These are phyloP conservation scores for Allolobophora icterica DNA, from an alignment of 2,888 invertebrate species.

Conservation along the genomic window DNA sequence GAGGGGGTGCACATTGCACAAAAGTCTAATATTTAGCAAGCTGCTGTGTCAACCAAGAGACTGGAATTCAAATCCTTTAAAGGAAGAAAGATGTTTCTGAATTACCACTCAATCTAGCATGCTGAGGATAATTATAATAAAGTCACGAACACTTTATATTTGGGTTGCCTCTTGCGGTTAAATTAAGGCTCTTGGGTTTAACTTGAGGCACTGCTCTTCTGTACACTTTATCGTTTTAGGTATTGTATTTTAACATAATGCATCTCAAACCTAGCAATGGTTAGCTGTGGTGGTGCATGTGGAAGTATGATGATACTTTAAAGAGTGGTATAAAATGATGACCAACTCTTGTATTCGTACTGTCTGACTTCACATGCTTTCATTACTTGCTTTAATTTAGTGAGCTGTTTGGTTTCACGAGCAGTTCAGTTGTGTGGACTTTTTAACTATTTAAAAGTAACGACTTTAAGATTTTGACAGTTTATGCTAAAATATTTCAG, in stretches of 20 bases:
- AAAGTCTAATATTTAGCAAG: too few species aligned
- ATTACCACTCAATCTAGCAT: neutral
- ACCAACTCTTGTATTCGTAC: constrained; percentile 28
- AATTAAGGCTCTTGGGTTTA: too few species aligned
- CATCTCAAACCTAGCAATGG: neutral
- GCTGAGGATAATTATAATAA: neutral
- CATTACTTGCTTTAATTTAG: neutral
- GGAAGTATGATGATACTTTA: neutral
- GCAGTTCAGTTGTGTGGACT: neutral
- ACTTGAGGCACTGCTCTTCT: too few species aligned
- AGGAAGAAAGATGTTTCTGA: too few species aligned
- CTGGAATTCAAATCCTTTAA: too few species aligned
- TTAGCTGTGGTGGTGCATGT: neutral
- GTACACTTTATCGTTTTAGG: too few species aligned
- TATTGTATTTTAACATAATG: neutral
- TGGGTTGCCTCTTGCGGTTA: neutral
- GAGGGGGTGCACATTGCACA: too few species aligned
- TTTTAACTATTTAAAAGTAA: neutral
- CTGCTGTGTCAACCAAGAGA: too few species aligned
- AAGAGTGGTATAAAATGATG: constrained; percentile 23
- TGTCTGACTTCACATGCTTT: constrained; percentile 28
- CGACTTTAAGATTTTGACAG: neutral
- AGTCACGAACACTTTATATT: neutral
- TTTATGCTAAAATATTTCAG: too few species aligned
- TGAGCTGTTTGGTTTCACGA: neutral